phyloP scores from a whole-genome alignment of 2,888 invertebrate species.

The Ptychoptera albimana region DNA sequence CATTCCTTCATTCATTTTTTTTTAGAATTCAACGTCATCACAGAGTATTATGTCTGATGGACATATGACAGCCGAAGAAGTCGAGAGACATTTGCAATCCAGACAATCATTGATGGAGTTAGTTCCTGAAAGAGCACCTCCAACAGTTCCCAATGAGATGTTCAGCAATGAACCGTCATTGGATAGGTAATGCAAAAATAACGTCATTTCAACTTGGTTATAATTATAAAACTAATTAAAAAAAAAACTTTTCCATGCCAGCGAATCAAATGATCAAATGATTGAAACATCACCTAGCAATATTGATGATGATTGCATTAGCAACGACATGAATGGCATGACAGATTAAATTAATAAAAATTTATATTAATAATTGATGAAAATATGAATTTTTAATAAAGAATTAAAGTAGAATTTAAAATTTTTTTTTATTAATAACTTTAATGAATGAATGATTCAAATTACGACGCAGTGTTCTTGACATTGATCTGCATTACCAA shows the following conservation, averaged over 20 bases:
- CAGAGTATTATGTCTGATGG: slow-evolving; percentile 49
- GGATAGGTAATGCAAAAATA: slow-evolving; percentile 36
- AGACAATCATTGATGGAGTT: slow-evolving; percentile 58
- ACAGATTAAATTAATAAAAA: slow-evolving; percentile 6
- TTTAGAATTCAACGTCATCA: slow-evolving; percentile 18
- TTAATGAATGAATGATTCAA: neutral
- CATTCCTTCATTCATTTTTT: neutral
- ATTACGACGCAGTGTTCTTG: neutral
- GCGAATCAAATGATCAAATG: slow-evolving; percentile 65
- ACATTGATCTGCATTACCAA: slow-evolving; percentile 1
- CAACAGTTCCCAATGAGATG: slow-evolving; percentile 84
- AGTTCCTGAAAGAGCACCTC: slow-evolving; percentile 70
- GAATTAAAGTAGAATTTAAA: neutral
- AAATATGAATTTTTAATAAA: neutral
- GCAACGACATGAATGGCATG: slow-evolving; percentile 39
- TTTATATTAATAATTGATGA: neutral
- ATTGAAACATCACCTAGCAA: slow-evolving; percentile 73
- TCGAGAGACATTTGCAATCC: slow-evolving; percentile 77
- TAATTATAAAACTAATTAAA: neutral
- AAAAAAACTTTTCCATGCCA: slow-evolving; percentile 18
- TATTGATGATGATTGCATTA: slow-evolving; percentile 62
- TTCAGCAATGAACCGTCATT: slow-evolving; percentile 86
- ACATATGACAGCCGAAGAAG: slow-evolving; percentile 83
- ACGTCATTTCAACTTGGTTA: slow-evolving; percentile 27
- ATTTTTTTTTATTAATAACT: slow-evolving; percentile 1